Conservation (phyloP, 2,888 invertebrate genomes). For the Melanargia galathea region DNA sequence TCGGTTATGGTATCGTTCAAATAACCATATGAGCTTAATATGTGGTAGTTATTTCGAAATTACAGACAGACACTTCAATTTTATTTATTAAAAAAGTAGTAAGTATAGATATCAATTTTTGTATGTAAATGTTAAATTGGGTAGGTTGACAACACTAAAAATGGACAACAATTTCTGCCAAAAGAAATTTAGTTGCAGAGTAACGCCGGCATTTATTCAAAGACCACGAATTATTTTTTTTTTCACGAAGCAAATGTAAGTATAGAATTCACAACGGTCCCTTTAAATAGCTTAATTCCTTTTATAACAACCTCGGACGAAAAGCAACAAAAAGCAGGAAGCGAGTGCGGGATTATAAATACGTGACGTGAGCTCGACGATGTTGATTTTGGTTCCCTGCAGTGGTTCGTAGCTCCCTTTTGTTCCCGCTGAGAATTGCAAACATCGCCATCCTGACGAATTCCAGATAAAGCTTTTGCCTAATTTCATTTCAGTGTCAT, state of each 20-base stretch:
- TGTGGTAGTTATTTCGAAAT: too few species aligned
- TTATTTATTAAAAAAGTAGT: too few species aligned
- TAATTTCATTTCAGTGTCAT: conserved; percentile 43
- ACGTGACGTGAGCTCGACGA: conserved; percentile 73
- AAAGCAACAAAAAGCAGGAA: conserved; percentile 77
- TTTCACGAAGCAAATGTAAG: conserved; percentile 13
- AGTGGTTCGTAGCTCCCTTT: conserved; percentile 53
- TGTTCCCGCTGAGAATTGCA: conserved; percentile 66
- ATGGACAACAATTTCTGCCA: background rate
- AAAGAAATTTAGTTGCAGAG: conserved; percentile 16
- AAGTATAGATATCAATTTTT: too few species aligned
- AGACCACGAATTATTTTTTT: conserved; percentile 13
- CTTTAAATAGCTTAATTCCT: conserved; percentile 59
- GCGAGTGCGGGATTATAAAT: conserved; percentile 75
- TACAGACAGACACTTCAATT: too few species aligned
- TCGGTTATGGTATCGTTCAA: too few species aligned
- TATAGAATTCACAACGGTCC: conserved; percentile 46
- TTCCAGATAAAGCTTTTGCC: conserved; percentile 41
- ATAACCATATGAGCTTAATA: too few species aligned
- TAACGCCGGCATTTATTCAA: conserved; percentile 13
- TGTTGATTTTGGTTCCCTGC: conserved; percentile 72
- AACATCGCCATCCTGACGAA: conserved; percentile 53
- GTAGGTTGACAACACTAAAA: background rate
- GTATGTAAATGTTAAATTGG: background rate
- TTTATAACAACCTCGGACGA: conserved; percentile 55